Base-by-base conservation (phyloP, 2,888 invertebrate genomes). In the Tillus elongatus region DNA sequence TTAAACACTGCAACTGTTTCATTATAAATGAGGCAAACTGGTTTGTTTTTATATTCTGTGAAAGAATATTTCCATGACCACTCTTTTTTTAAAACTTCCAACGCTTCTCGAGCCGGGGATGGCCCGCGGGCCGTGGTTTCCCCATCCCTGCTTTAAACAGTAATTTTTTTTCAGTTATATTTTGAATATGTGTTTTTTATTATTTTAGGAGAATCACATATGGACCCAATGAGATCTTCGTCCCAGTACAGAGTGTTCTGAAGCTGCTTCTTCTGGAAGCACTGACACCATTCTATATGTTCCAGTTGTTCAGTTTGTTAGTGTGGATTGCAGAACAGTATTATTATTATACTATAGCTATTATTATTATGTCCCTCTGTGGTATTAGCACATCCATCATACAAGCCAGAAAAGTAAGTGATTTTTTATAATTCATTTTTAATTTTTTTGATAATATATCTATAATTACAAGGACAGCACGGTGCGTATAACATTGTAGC, bases 231-330 rank as follows among this genome's bases (percentile, higher is more conserved):
- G 82, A 85, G 64, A 91, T 91, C 50, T 74, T 77, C 40, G 82
- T 92, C 19, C 86, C 87, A 1, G 76, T 88, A 9, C 79, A 83
- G 56, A 75, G 79, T 35, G 69, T 87, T 33, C 58, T 79, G 43
- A 79, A 79, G 0, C 69, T 91, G 3, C 68, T 90, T 1, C 72
- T 84, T 10, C 67, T 88, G 44, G 91, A 91, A 64, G 82, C 85
- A n/a, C 75, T 93, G 52, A 91, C 92, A 60, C 93, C 95, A 3
- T 95, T 93, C 69, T 95, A 93, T 69, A 81, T 93, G 57, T 95
- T 95, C 71, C 93, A 95, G 76, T 62, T 92, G 44, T 90, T 91
- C 68, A 91, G 91, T 27, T 82, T 89, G 43, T 73, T 77, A 8
- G 75, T 95, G 32, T 95, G 95, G 95, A 73, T 87, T 33, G 73